These are phyloP conservation scores for Hirtodrosophila confusa DNA, from an alignment of 2,888 invertebrate species.

Conservation along the genomic window DNA sequence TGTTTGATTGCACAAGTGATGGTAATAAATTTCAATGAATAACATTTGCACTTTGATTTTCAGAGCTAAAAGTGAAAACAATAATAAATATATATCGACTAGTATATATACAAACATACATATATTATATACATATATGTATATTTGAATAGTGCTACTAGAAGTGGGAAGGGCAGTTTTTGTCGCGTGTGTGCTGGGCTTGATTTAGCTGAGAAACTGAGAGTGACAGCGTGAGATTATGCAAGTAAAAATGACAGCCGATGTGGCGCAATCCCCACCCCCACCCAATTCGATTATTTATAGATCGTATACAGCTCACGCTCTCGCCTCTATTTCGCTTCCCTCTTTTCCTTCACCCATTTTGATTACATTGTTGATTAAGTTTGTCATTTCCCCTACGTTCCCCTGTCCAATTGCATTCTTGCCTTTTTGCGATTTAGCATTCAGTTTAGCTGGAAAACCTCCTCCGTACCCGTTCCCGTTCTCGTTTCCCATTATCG, in stretches of 20 bases:
- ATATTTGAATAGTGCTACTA: constrained; percentile 1
- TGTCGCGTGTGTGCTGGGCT: no score
- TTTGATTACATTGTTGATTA: not conserved
- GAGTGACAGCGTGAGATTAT: constrained; percentile 7
- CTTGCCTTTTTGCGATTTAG: no score
- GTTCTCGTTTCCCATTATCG: constrained; percentile 1
- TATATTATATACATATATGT: no score
- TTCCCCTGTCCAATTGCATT: no score
- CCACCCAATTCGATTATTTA: constrained; percentile 25
- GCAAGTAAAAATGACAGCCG: constrained; percentile 20
- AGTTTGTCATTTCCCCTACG: no score
- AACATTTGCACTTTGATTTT: constrained; percentile 51
- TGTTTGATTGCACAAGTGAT: constrained; percentile 24
- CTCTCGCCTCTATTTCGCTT: not conserved
- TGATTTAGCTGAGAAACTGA: no score
- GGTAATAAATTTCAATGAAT: constrained; percentile 65
- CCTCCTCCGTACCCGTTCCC: not conserved
- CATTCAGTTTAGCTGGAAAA: not conserved
- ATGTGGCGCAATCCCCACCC: constrained; percentile 3
- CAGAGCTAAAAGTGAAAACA: constrained; percentile 39
- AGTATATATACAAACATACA: no score
- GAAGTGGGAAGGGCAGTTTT: no score
- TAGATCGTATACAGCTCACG: constrained; percentile 13
- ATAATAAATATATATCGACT: no score
- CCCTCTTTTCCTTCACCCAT: not conserved